phyloP scores from a whole-genome alignment of 1,140 invertebrate species.

The Drosophila parvula region DNA sequence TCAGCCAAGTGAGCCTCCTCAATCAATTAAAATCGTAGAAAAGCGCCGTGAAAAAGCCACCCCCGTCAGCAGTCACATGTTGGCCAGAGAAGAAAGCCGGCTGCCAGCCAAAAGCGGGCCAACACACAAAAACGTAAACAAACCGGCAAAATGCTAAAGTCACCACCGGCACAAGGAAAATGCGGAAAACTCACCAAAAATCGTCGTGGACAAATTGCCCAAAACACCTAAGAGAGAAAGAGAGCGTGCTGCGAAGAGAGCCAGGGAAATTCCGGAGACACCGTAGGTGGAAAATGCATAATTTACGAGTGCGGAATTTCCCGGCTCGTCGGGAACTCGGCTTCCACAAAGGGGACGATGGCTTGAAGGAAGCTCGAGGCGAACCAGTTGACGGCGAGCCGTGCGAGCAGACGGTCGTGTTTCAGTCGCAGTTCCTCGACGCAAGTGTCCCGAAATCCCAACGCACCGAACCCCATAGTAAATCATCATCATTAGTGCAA shows the following conservation, averaged over 20 bases:
- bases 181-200: constrained; percentile 58
- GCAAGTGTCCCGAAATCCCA: not conserved
- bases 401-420: constrained; percentile 83
- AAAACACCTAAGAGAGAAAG: constrained; percentile 31
- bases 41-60: constrained; percentile 27
- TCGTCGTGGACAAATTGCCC: constrained; percentile 3
- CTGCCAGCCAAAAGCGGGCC: constrained; percentile 40
- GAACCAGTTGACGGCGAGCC: constrained; percentile 81
- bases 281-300: constrained; percentile 36
- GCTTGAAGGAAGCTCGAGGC: constrained; percentile 68
- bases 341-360: constrained; percentile 27
- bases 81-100: constrained; percentile 63
- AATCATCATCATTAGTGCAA: constrained; percentile 26
- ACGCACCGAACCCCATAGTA: constrained; percentile 5
- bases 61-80: constrained; percentile 50
- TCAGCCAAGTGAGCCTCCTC: constrained; percentile 5
- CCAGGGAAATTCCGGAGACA: constrained; percentile 37
- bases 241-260: constrained; percentile 9
- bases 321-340: constrained; percentile 18
- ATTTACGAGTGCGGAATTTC: constrained; percentile 30
- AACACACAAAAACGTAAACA: constrained; percentile 77
- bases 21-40: constrained; percentile 42
- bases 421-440: constrained; percentile 48
- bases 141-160: constrained; percentile 76
- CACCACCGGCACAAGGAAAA: constrained; percentile 41